These are phyloP conservation scores for Emydura subglobosa DNA, from an alignment of 2,113 vertebrate species.

Conservation along the genomic window DNA sequence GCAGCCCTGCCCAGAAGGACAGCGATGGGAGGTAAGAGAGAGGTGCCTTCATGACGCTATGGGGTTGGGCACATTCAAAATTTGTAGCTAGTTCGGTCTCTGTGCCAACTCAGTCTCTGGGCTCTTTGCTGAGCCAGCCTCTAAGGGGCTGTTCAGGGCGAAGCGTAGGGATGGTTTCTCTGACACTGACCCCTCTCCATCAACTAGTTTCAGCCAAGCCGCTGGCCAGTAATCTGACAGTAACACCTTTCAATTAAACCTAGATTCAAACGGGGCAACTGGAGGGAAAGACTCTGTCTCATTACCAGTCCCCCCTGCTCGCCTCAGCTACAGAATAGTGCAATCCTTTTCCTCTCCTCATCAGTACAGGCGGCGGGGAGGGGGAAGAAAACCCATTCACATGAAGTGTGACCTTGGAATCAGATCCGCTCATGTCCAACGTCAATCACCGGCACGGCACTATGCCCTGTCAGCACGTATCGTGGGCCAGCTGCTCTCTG, in stretches of 20 bases:
- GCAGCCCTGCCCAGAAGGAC: not conserved
- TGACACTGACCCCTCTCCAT: not conserved
- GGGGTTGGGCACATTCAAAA: not conserved
- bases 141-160: too few species aligned
- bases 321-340: not conserved
- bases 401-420: not conserved
- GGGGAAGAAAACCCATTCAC: not conserved
- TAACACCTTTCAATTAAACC: not conserved
- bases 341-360: not conserved
- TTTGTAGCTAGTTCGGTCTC: not conserved
- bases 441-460: not conserved
- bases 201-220: not conserved
- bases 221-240: not conserved
- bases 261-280: not conserved
- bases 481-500: not conserved
- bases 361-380: not conserved
- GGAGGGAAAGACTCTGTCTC: not conserved
- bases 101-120: not conserved
- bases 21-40: not conserved
- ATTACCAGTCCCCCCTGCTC: not conserved
- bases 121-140: not conserved
- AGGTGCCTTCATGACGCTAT: not conserved
- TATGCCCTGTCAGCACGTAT: not conserved
- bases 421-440: not conserved
- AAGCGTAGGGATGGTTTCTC: not conserved